Conservation (phyloP, 1,140 invertebrate genomes). For the Hyles vespertilio region DNA sequence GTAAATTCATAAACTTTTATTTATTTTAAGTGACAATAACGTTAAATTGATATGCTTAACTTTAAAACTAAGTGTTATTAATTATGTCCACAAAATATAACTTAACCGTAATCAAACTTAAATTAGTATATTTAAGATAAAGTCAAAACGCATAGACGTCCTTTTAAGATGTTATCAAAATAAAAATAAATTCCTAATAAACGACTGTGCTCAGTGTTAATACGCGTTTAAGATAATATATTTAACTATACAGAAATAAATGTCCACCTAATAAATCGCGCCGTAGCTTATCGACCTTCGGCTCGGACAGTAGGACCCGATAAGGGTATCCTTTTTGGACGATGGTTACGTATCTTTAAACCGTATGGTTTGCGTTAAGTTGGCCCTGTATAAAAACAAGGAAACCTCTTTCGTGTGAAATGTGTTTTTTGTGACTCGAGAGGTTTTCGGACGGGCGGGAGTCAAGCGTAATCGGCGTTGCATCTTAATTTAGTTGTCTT, state of each 20-base stretch:
- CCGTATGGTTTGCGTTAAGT: slow-evolving; percentile 46
- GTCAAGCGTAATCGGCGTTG: slow-evolving; percentile 56
- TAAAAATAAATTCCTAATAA: slow-evolving; percentile 35
- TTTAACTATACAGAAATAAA: slow-evolving; percentile 65
- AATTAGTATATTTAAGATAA: slow-evolving; percentile 12
- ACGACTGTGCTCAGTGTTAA: slow-evolving; percentile 61
- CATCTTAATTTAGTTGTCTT: slow-evolving; percentile 72
- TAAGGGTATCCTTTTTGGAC: slow-evolving; percentile 46
- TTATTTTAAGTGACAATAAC: too few relatives aligned
- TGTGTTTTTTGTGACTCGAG: slow-evolving; percentile 36
- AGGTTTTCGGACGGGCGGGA: slow-evolving; percentile 29
- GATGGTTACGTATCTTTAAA: slow-evolving; percentile 30
- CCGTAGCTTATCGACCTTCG: slow-evolving; percentile 57
- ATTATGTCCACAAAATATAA: not conserved
- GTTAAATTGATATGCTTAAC: too few relatives aligned
- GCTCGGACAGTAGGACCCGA: slow-evolving; percentile 56
- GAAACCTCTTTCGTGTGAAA: slow-evolving; percentile 26
- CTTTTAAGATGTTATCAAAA: slow-evolving; percentile 13
- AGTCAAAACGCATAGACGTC: slow-evolving; percentile 8
- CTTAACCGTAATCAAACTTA: slow-evolving; percentile 5
- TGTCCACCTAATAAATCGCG: slow-evolving; percentile 68
- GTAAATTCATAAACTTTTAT: slow-evolving; percentile 23
- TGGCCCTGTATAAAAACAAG: slow-evolving; percentile 17
- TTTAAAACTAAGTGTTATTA: too few relatives aligned
- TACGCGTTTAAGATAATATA: slow-evolving; percentile 73